These are phyloP conservation scores for Gymnothorax javanicus DNA, from an alignment of 2,797 vertebrate genomes.

Conservation along the genomic window DNA sequence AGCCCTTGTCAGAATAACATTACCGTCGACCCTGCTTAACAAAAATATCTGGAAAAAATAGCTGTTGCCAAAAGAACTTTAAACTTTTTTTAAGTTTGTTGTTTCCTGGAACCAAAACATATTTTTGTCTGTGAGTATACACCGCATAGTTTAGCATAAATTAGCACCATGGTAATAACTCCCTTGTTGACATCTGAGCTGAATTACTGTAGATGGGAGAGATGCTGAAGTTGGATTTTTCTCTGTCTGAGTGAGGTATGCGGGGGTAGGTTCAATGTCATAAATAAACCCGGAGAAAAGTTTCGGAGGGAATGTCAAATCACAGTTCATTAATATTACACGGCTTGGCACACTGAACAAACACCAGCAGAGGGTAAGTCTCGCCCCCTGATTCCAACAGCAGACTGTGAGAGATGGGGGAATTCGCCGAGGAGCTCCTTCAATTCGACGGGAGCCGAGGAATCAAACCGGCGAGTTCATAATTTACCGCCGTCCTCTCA, in stretches of 20 bases:
- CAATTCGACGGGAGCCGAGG: constrained; percentile 5
- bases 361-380: neutral
- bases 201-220: neutral
- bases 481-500: neutral
- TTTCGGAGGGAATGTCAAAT: constrained; percentile 15
- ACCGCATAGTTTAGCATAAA: neutral
- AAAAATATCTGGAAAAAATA: neutral
- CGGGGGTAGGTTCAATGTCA: neutral
- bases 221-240: neutral
- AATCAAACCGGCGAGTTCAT: constrained; percentile 18
- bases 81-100: neutral
- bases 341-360: neutral
- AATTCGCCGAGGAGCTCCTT: neutral
- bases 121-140: neutral
- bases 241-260: neutral
- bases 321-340: constrained; percentile 25
- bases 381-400: neutral
- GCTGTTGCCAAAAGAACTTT: constrained; percentile 4
- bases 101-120: neutral
- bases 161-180: neutral
- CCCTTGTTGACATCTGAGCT: neutral
- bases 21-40: constrained; percentile 1
- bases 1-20: constrained; percentile 7
- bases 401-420: neutral
- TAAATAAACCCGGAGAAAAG: constrained; percentile 1